Evolutionary conservation across 2,797 vertebrate species (phyloP).

Genomic region (Clarias fuscus): DNA sequence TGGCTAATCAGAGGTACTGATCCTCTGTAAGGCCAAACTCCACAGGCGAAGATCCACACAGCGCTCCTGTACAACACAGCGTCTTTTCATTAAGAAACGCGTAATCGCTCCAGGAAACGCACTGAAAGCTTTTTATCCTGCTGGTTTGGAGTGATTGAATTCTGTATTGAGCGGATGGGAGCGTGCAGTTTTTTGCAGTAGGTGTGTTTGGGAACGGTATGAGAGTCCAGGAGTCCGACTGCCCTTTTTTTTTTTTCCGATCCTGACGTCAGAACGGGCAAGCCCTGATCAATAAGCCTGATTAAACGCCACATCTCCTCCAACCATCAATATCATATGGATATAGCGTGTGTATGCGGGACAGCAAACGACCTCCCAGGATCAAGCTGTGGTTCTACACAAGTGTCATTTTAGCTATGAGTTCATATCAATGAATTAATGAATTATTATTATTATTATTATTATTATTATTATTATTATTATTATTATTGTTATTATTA

Average conservation of each 20-base stretch:
- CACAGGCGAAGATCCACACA: neutral
- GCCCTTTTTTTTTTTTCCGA: constrained; percentile 69
- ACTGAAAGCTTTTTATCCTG: constrained; percentile 69
- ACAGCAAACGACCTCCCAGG: constrained; percentile 63
- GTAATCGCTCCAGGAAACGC: constrained; percentile 67
- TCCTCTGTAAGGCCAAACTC: neutral
- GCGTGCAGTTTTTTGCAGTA: constrained; percentile 65
- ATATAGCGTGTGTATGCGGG: constrained; percentile 76
- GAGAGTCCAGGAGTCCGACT: constrained; percentile 57
- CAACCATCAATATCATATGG: constrained; percentile 88
- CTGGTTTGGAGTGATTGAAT: constrained; percentile 76
- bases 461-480: too few relatives aligned
- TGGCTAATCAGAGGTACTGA: neutral
- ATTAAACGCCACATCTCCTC: constrained; percentile 91
- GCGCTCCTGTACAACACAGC: constrained; percentile 36
- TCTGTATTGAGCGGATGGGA: constrained; percentile 69
- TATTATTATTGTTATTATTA: neutral
- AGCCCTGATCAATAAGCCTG: constrained; percentile 87
- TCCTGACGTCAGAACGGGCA: constrained; percentile 59
- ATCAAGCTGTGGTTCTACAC: constrained; percentile 16
- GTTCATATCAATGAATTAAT: too few relatives aligned
- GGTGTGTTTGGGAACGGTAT: constrained; percentile 65
- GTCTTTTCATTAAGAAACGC: constrained; percentile 56
- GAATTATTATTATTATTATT: too few relatives aligned
- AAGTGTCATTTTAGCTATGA: neutral